phyloP scores from a whole-genome alignment of 2,113 vertebrate species.

The Dasypus novemcinctus region DNA sequence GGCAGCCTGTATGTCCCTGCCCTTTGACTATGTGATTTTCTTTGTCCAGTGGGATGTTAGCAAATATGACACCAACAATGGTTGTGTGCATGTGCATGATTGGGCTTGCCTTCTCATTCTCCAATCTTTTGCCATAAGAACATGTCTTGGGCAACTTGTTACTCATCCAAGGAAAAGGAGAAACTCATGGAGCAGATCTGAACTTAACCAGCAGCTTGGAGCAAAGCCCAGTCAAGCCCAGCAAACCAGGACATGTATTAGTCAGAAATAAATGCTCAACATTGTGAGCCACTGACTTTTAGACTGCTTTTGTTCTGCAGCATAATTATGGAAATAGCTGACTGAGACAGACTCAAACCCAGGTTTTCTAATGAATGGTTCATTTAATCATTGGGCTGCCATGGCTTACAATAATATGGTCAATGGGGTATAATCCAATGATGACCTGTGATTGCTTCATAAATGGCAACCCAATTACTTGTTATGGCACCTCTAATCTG shows the following conservation, averaged over 20 bases:
- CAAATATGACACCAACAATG: background rate
- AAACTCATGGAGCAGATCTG: background rate
- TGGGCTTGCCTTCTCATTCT: background rate
- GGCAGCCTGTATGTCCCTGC: accelerated
- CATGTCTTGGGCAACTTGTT: background rate
- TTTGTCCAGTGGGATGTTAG: background rate
- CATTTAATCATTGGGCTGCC: background rate
- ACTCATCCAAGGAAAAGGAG: background rate
- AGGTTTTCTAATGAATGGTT: background rate
- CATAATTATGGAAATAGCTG: background rate
- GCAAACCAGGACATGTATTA: background rate
- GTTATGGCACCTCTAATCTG: background rate
- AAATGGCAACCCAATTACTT: background rate
- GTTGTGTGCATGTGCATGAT: background rate
- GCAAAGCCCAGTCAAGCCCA: background rate
- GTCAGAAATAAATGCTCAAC: background rate
- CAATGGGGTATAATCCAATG: background rate
- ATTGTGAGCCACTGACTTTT: background rate
- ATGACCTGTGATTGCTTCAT: background rate
- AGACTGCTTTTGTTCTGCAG: background rate
- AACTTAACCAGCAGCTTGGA: background rate
- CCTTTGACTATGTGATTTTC: background rate
- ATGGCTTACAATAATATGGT: background rate
- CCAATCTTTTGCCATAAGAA: background rate
- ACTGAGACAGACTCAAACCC: background rate